phyloP scores from a whole-genome alignment of 2,797 vertebrate species.

The Pseudochirops cupreus region DNA sequence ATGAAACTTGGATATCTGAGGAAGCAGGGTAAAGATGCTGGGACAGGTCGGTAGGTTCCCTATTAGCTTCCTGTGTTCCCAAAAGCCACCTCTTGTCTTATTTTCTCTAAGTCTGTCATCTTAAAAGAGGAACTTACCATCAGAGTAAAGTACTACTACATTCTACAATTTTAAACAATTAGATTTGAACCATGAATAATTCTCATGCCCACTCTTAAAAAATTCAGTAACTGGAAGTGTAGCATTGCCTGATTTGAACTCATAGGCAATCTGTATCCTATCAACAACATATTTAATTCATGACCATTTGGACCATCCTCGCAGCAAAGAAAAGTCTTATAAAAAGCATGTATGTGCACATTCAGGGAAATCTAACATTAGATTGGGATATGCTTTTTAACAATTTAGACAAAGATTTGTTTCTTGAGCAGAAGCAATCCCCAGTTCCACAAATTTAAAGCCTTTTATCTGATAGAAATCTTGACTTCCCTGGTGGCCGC shows the following conservation, averaged over 20 bases:
- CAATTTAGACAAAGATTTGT: slow-evolving; percentile 32
- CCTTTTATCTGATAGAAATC: neutral
- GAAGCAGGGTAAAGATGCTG: neutral
- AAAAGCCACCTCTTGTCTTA: neutral
- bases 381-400: slow-evolving; percentile 15
- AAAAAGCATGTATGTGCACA: neutral
- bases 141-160: neutral
- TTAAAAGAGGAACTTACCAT: neutral
- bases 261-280: slow-evolving; percentile 10
- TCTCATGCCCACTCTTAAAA: slow-evolving; percentile 14
- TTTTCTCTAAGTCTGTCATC: neutral
- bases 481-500: neutral
- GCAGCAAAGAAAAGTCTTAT: neutral
- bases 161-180: slow-evolving; percentile 27
- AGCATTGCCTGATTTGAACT: slow-evolving; percentile 30
- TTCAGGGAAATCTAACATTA: neutral
- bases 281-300: slow-evolving; percentile 38
- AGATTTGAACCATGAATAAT: slow-evolving; percentile 31
- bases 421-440: slow-evolving; percentile 15
- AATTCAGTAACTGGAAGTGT: slow-evolving; percentile 19
- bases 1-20: neutral
- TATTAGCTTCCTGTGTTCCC: neutral
- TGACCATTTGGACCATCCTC: neutral
- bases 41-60: neutral
- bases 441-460: slow-evolving; percentile 23